Conservation (phyloP, 2,888 invertebrate genomes). For the Nymphalis c-album region DNA sequence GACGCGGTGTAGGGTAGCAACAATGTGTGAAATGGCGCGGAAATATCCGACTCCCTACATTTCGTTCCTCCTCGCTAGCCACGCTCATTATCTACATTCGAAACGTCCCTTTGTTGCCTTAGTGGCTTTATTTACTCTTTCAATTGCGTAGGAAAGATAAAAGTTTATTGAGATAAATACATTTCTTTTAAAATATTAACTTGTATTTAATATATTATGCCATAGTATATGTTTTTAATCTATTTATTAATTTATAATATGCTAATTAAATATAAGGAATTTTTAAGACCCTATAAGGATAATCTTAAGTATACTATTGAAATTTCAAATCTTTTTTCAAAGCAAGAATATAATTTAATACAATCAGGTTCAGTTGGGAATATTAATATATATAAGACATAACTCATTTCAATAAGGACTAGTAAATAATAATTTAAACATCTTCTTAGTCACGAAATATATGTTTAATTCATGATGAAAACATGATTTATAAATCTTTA, state of each 20-base stretch:
- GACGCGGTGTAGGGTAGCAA: conserved; percentile 70
- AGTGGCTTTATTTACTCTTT: conserved; percentile 75
- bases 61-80: conserved; percentile 73
- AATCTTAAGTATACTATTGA: no score
- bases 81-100: conserved; percentile 76
- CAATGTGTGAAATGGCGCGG: conserved; percentile 77
- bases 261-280: neutral
- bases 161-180: conserved; percentile 25
- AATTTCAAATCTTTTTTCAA: no score
- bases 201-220: neutral
- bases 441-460: neutral
- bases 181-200: conserved; percentile 12
- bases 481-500: conserved; percentile 28
- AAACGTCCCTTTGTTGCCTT: conserved; percentile 69
- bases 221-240: neutral
- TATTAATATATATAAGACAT: no score
- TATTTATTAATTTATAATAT: neutral
- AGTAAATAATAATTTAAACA: neutral
- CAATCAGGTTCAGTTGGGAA: no score
- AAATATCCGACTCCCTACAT: conserved; percentile 76
- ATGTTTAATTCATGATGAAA: conserved; percentile 21
- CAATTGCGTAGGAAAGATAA: conserved; percentile 35
- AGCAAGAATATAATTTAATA: no score
- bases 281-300: no score
- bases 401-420: no score